Percentiles rank a stretch among this genome's conserved stretches.
Conservation (phyloP, 2,888 invertebrate species). For the Microctonus aethiopoides region DNA sequence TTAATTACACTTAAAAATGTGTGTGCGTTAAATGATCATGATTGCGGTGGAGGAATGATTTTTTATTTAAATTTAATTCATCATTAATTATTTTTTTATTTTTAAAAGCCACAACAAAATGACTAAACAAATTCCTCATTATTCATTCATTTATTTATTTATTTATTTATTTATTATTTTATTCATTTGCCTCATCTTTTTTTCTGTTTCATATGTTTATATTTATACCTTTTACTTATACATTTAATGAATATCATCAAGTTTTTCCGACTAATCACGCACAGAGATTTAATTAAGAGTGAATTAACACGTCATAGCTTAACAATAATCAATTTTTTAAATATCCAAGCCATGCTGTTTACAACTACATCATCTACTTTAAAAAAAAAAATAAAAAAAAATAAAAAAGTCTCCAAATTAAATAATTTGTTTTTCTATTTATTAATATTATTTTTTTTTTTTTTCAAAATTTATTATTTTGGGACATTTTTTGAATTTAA, state of each 20-base stretch:
- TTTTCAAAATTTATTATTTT: not conserved
- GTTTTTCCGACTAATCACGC: conserved; percentile 24
- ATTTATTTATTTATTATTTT: not conserved
- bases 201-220: conserved; percentile 23
- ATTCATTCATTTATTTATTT: not conserved
- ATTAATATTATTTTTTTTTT: not conserved
- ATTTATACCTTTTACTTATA: conserved; percentile 28
- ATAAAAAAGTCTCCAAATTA: too few species aligned
- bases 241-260: conserved; percentile 15
- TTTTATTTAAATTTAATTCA: conserved; percentile 18
- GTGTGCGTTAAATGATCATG: conserved; percentile 41
- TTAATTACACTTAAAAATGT: conserved; percentile 33
- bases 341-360: conserved; percentile 28
- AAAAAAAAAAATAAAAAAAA: too few species aligned
- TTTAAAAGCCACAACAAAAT: not conserved
- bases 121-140: not conserved
- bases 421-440: not conserved
- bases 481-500: not conserved
- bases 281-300: not conserved
- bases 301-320: not conserved
- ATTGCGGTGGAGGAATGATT: conserved; percentile 38
- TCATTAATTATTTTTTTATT: not conserved
- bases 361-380: not conserved
- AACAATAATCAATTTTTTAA: not conserved
- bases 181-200: not conserved